Percentiles rank a stretch among this genome's conserved stretches.
These are phyloP conservation scores for Acropora tenuis DNA, from an alignment of 64 coral and sea anemone genomes.

Conservation along the genomic window DNA sequence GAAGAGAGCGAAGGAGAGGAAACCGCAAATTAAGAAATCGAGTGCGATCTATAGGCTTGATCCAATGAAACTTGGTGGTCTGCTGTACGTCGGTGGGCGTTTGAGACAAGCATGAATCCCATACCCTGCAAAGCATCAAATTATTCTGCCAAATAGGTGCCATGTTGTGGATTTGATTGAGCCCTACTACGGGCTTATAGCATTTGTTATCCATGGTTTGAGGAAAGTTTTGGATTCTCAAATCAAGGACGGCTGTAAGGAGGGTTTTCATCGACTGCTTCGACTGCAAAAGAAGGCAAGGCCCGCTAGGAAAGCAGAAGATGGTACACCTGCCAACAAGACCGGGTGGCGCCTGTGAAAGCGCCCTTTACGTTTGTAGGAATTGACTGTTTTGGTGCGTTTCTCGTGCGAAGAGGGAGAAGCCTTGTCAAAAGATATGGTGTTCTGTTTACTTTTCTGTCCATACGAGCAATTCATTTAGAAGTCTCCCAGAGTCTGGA, in stretches of 20 bases:
- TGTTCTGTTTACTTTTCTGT: background rate
- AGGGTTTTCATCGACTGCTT: conserved; percentile 29
- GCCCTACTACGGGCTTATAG: conserved; percentile 15
- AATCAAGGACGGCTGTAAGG: background rate
- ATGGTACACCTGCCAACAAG: conserved; percentile 23
- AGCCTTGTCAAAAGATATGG: background rate
- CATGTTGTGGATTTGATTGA: conserved; percentile 54
- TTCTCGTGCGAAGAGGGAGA: background rate
- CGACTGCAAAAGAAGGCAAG: background rate
- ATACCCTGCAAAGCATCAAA: conserved; percentile 51
- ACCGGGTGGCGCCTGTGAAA: conserved; percentile 16
- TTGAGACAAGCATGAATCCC: too few species aligned
- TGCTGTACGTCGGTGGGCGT: too few species aligned
- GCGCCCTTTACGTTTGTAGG: conserved; percentile 24
- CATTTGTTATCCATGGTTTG: conserved; percentile 49
- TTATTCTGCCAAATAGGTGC: conserved; percentile 60
- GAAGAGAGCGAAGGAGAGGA: background rate
- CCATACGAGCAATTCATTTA: background rate
- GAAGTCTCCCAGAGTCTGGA: conserved; percentile 10
- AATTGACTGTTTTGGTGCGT: conserved; percentile 29
- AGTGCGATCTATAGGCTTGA: too few species aligned
- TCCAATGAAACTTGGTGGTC: too few species aligned
- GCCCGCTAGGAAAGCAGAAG: conserved; percentile 3
- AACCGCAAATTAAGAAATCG: background rate
- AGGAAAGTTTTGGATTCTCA: conserved; percentile 51